Evolutionary conservation across 37 sponge, comb jelly and placozoan genomes (phyloP), one percentile per base, ranked within the genome.

Genomic region (Ephydatia muelleri): DNA sequence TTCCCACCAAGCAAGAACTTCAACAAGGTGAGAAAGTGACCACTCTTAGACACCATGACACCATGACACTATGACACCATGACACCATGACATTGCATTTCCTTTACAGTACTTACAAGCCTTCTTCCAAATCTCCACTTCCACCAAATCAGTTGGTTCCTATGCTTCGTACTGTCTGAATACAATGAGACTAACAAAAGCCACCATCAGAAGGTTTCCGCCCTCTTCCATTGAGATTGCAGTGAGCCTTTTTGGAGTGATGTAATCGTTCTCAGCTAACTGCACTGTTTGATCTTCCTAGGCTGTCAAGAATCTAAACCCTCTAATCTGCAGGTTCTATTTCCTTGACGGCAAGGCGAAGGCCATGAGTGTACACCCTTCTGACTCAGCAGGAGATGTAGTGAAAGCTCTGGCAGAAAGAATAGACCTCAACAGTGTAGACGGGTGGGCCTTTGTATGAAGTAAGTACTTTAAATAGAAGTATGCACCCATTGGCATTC

Each of bases 401-500:
- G 85, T 95, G 71, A 85, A 83, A 68, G 80, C 82, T 21, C 90
- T 97, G 71, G 93, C 93, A 19, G 92, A 88, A 38, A 93, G 91
- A 85, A 95, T 97, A 39, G 98, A 95, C 35, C 88, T 97, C 49
- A 91, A 97, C 65, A 88, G 34, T 71, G 89, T 86, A 33, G 98
- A 97, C 68, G 98, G 98, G 23, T 97, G 98, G 98, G 98, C 96
- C n/a, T 2, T 83, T 97, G 29, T 97, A 90, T 80, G 98, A 97
- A 87, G 93, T 94, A 57, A 79, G 88, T 37, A 39, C 32, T 28
- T 26, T 13, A 5, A 1, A 71, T 1, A 30, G 12, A 33, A 71
- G 4, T 13, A 6, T 1, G 21, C 72, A 29, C 9, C 26, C 29
- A 68, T 32, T 75, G 22, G 16, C 68, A 71, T 71, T 30, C 79